Base-by-base conservation (phyloP, 2,888 invertebrate genomes). In the Lapara coniferarum region DNA sequence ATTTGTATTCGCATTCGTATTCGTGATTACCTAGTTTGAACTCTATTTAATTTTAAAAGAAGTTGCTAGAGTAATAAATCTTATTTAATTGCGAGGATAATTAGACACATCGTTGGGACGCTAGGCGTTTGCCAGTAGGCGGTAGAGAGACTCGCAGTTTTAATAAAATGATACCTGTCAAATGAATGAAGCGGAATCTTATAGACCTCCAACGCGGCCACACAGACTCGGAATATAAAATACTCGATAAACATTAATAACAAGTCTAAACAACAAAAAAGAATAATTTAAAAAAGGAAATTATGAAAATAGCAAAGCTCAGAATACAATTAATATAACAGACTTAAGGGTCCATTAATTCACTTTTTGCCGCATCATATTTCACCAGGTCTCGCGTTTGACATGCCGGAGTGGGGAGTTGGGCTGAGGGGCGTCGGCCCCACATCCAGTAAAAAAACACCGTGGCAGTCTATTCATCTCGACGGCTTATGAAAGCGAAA, bases 281-380 rank as follows among this genome's bases (percentile, higher is more conserved):
- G n/a, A 46, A 37, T 44, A 19, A 52, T 14, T 16, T 8, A 37
- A 44, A 63, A 52, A 30, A 10, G 51, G 25, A 68, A 71, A 67
- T 70, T 52, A 67, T 69, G 63, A 67, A 72, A 66, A 71, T 77
- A 74, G 77, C 73, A 74, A 77, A 79, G 73, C 77, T 74, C 77
- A 74, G 77, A 77, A 76, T 72, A 79, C 82, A 85, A 87, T 88
- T 88, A 87, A 87, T 86, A 81, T 79, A 80, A 75, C 75, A 83
- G 83, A 80, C 81, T 79, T 79, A 75, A 76, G 77, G 79, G 78
- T 80, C 81, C 86, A 88, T 88, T 88, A 88, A 88, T 87, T 85
- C 78, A 78, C 80, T 86, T 86, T 85, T 86, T 85, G 84, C 81
- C 78, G 78, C 78, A 51, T 69, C 66, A 69, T 68, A 67, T 67